phyloP scores from a whole-genome alignment of 2,888 invertebrate genomes.

The Trachelus tabidus region DNA sequence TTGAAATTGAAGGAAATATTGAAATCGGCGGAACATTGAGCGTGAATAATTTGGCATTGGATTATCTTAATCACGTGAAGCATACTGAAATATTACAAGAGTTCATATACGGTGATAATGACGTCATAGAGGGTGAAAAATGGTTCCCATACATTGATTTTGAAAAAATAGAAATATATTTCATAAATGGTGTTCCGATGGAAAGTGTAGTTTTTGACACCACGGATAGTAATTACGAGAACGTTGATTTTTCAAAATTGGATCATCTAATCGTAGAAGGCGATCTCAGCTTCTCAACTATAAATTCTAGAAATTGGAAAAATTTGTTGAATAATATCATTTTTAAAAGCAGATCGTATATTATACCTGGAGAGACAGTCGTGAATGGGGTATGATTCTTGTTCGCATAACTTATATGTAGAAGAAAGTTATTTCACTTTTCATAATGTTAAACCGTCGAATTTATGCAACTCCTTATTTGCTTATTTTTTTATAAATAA shows the following conservation, averaged over 20 bases:
- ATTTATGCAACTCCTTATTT: background rate
- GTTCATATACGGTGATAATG: constrained; percentile 39
- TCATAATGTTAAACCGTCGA: background rate
- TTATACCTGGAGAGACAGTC: constrained; percentile 61
- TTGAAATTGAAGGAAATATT: constrained; percentile 58
- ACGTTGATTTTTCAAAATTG: constrained; percentile 41
- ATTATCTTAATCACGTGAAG: constrained; percentile 50
- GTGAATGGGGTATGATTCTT: constrained; percentile 65
- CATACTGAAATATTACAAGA: constrained; percentile 47
- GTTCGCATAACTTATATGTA: background rate
- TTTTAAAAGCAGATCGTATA: constrained; percentile 61
- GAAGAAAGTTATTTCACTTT: constrained; percentile 1
- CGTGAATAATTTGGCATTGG: constrained; percentile 46
- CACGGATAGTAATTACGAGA: constrained; percentile 39
- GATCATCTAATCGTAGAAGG: constrained; percentile 35
- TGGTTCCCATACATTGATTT: constrained; percentile 41
- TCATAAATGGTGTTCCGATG: constrained; percentile 54
- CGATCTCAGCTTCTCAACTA: constrained; percentile 46
- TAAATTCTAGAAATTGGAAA: constrained; percentile 68
- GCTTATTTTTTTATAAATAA: constrained; percentile 1
- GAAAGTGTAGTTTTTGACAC: constrained; percentile 50
- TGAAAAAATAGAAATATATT: constrained; percentile 42
- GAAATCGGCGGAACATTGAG: constrained; percentile 48
- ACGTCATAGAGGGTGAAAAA: constrained; percentile 35
- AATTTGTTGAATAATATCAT: constrained; percentile 65